Conservation (phyloP, 2,797 vertebrate species). For the Anguilla anguilla region DNA sequence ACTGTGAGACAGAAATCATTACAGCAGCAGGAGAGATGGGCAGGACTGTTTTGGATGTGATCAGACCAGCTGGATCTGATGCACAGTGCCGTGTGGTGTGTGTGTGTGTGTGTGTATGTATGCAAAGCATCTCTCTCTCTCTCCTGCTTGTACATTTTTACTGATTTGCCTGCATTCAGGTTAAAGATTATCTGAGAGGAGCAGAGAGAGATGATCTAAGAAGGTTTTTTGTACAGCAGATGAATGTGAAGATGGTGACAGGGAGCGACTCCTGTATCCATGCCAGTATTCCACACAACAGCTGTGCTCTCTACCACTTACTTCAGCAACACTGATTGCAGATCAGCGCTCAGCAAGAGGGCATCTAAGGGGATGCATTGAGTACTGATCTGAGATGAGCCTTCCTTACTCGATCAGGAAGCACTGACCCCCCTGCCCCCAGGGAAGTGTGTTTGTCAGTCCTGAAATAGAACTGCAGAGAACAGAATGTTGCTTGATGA, state of each 20-base stretch:
- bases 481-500: background rate
- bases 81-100: slow-evolving; percentile 17
- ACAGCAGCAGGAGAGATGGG: background rate
- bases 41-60: background rate
- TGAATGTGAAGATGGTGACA: background rate
- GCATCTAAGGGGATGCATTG: background rate
- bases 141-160: background rate
- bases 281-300: background rate
- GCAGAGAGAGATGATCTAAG: no score
- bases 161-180: background rate
- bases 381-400: background rate
- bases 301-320: background rate
- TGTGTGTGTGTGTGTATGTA: slow-evolving; percentile 31
- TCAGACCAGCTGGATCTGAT: background rate
- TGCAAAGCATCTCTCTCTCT: background rate
- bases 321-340: no score
- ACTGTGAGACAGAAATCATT: slow-evolving; percentile 12
- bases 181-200: background rate
- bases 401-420: background rate
- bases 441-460: background rate
- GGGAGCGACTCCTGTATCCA: background rate
- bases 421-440: background rate
- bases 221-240: background rate
- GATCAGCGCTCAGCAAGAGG: background rate
- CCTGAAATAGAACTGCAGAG: no score